Evolutionary conservation across 2,797 vertebrate genomes (phyloP), one percentile per base, ranked within the genome.

Genomic region (Hyperoplus lanceolatus): DNA sequence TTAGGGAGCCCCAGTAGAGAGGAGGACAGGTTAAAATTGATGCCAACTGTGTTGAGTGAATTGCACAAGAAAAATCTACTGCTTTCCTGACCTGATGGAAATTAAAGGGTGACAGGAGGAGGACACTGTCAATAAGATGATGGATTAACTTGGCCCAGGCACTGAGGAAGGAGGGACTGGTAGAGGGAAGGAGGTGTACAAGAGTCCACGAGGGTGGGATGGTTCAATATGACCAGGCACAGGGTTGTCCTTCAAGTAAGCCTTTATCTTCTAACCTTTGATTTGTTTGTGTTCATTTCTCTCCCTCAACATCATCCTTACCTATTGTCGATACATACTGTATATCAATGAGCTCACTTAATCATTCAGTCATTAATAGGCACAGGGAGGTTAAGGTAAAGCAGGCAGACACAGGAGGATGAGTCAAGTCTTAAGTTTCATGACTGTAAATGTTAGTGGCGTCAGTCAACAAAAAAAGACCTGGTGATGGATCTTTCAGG

Each of bases 331-430:
- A 70, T 48, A 71, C 36, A 43, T 1, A 29, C 29, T 29, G 29
- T 29, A n/a, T 72, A 46, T 67, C 60, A 68, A 77, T 53, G 29
- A 77, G 50, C 65, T 70, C 8, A 18, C 55, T 53, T 50, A 9
- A 49, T 51, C 41, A 66, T 59, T 81, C 67, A 72, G 65, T 84
- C 75, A 70, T 78, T 61, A 64, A 61, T 75, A 90, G 91, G 91
- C 91, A 90, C 89, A 88, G 87, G 79, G 81, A 89, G 86, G 88
- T 84, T 68, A 84, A 86, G 87, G 86, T 85, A 71, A 85, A 87
- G 81, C 67, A 75, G 61, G 62, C 49, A 39, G 65, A 86, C 53
- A 75, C 65, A 57, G 8, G 51, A 77, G 74, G 80, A 63, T 12
- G 13, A 86, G 78, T 75, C 61, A 81, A 79, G 67, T 63, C 60